Percentiles rank a stretch among this genome's conserved stretches.
Evolutionary conservation across 2,113 vertebrate species (phyloP).

Genomic region (Hyaena hyaena): DNA sequence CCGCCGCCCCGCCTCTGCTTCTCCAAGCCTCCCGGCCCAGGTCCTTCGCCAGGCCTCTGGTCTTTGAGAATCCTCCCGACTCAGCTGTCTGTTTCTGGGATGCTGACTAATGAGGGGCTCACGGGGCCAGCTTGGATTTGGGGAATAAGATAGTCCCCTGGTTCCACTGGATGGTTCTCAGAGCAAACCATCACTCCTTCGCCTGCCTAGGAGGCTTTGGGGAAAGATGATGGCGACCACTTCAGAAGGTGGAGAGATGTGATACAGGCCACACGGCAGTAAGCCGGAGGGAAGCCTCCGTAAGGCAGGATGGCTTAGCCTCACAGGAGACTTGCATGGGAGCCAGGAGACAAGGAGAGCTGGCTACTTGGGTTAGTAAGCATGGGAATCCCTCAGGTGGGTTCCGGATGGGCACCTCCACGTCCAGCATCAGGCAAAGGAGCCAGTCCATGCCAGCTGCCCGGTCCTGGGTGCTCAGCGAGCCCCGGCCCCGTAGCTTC

Average conservation of each 20-base stretch:
- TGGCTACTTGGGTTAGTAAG: background rate
- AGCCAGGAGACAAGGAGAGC: background rate
- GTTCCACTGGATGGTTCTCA: background rate
- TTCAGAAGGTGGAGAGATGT: background rate
- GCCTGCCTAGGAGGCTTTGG: background rate
- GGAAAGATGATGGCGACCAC: background rate
- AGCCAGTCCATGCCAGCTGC: background rate
- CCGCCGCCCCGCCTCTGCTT: background rate
- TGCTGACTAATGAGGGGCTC: background rate
- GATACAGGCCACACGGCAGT: rapidly evolving
- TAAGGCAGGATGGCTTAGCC: background rate
- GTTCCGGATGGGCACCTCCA: background rate
- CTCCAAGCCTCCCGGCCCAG: background rate
- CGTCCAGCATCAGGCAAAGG: background rate
- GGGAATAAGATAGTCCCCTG: background rate
- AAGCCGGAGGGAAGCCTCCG: background rate
- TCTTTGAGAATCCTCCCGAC: background rate
- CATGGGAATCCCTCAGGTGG: background rate
- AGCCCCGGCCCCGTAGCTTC: background rate
- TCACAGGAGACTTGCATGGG: background rate
- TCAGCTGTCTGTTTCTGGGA: background rate
- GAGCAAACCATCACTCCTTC: background rate
- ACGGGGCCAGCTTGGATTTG: background rate
- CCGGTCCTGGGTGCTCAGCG: background rate
- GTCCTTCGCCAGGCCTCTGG: background rate